These are phyloP conservation scores for Drosophila parvula DNA, from an alignment of 1,140 invertebrate genomes.

Conservation along the genomic window DNA sequence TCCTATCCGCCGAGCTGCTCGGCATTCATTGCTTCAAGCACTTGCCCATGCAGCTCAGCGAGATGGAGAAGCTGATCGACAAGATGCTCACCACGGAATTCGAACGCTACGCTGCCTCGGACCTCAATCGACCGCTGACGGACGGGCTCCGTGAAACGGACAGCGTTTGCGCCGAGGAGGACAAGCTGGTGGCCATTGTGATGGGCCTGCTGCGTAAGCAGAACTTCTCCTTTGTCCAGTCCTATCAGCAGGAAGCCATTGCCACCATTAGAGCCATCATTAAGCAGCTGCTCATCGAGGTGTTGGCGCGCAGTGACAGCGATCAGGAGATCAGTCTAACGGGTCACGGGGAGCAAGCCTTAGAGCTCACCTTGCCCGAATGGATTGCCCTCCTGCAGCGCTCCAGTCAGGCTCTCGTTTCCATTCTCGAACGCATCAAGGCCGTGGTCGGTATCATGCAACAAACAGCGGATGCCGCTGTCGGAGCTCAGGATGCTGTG, in stretches of 20 bases:
- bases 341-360: constrained; percentile 88
- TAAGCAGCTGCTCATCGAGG: constrained; percentile 94
- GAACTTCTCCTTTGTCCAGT: constrained; percentile 94
- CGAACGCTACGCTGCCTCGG: constrained; percentile 94
- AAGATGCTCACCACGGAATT: constrained; percentile 99
- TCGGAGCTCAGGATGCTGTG: constrained; percentile 85
- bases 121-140: constrained; percentile 92
- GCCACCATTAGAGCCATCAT: constrained; percentile 94
- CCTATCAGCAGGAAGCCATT: constrained; percentile 94
- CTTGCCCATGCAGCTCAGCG: constrained; percentile 96
- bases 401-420: constrained; percentile 89
- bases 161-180: constrained; percentile 89
- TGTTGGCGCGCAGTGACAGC: constrained; percentile 85
- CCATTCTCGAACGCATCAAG: constrained; percentile 87
- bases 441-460: constrained; percentile 90
- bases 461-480: constrained; percentile 87
- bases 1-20: constrained; percentile 93
- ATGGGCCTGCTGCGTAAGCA: constrained; percentile 94
- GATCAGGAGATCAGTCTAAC: constrained; percentile 87
- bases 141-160: constrained; percentile 87
- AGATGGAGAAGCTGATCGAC: constrained; percentile 98
- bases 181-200: constrained; percentile 94
- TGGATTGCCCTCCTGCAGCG: constrained; percentile 92
- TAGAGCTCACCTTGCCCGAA: constrained; percentile 88
- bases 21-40: constrained; percentile 98